phyloP scores from a whole-genome alignment of 2,888 invertebrate species.

The Dinocampus coccinellae region DNA sequence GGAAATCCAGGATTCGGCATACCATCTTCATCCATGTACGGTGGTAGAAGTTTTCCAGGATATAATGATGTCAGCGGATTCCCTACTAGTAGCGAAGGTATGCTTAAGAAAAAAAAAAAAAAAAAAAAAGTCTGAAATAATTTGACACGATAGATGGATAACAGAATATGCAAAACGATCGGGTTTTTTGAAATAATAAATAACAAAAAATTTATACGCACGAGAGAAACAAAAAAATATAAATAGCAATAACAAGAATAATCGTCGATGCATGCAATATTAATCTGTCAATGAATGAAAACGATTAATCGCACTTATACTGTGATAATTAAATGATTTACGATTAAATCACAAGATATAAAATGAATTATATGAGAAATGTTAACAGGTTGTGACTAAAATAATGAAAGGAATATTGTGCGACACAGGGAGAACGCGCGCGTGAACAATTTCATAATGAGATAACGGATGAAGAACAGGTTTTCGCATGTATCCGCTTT shows the following conservation, averaged over 20 bases:
- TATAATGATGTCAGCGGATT: conserved; percentile 39
- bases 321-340: conserved; percentile 21
- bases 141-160: not conserved
- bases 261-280: conserved; percentile 17
- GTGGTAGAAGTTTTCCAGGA: conserved; percentile 30
- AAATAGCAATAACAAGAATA: not conserved
- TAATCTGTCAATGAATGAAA: conserved; percentile 13
- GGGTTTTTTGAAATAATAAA: not conserved
- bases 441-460: not conserved
- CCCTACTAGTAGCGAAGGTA: conserved; percentile 43
- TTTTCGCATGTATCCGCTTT: not conserved
- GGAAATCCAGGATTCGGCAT: conserved; percentile 36
- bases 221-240: conserved; percentile 9
- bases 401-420: too few species aligned
- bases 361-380: conserved; percentile 9
- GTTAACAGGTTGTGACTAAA: conserved; percentile 12
- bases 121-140: not conserved
- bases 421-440: not conserved
- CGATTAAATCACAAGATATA: conserved; percentile 5
- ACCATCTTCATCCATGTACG: conserved; percentile 39
- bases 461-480: not conserved
- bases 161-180: not conserved
- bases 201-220: conserved; percentile 25
- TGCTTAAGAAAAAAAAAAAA: conserved; percentile 21
- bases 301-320: conserved; percentile 21